Evolutionary conservation across 2,113 vertebrate genomes (phyloP).

Genomic region (Thinocorus orbignyianus): DNA sequence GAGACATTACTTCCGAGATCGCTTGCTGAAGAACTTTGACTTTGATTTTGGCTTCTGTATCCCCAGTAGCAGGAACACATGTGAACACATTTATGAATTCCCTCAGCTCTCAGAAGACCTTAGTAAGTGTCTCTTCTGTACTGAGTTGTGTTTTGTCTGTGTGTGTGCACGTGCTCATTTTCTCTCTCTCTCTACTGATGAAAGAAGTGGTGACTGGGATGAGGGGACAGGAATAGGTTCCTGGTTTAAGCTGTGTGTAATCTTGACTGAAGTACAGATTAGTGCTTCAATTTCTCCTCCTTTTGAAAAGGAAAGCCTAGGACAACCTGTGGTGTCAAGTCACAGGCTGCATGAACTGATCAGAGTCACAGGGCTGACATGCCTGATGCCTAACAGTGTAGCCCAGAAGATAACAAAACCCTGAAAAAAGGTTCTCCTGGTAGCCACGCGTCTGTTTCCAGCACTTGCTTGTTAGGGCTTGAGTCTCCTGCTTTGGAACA

Average conservation of each 20-base stretch:
- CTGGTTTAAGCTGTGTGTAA: neutral
- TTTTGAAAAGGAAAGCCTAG: neutral
- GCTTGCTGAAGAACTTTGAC: conserved; percentile 96
- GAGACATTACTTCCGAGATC: conserved; percentile 95
- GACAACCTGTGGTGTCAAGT: neutral
- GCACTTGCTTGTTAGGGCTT: neutral
- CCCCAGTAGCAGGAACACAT: conserved; percentile 96
- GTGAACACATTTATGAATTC: conserved; percentile 98
- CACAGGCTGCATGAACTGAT: neutral
- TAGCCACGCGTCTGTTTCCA: neutral
- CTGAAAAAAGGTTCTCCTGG: neutral
- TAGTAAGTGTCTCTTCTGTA: conserved; percentile 79
- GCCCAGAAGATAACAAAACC: neutral
- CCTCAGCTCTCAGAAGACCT: conserved; percentile 95
- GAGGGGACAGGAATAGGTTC: neutral
- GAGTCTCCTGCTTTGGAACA: neutral
- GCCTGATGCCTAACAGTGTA: neutral
- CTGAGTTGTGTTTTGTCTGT: neutral
- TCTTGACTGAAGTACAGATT: neutral
- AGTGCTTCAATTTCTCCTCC: neutral
- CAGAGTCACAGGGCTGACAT: neutral
- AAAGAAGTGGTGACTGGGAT: neutral
- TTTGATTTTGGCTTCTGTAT: conserved; percentile 99
- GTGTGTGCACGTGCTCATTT: neutral
- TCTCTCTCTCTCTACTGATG: neutral